Conservation (phyloP, 2,113 vertebrate genomes). For the Nansenia antarctica region DNA sequence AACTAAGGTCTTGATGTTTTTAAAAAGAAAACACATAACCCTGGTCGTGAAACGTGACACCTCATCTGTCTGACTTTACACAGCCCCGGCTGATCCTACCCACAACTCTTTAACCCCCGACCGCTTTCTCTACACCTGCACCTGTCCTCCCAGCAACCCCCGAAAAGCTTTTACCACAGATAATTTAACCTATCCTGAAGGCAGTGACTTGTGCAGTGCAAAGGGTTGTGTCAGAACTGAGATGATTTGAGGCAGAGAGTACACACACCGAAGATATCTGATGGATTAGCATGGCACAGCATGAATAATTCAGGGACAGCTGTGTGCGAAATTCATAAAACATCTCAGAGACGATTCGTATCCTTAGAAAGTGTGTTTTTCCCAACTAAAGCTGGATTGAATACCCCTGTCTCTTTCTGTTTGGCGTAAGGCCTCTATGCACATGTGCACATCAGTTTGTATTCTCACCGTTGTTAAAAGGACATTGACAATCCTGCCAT, state of each 20-base stretch:
- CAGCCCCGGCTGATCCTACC: not conserved
- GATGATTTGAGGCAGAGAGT: not conserved
- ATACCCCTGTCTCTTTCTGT: not conserved
- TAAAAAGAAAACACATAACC: constrained; percentile 50
- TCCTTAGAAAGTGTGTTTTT: no score
- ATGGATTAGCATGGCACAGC: not conserved
- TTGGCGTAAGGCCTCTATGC: not conserved
- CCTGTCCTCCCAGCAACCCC: not conserved
- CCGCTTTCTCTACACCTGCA: not conserved
- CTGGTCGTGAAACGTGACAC: constrained; percentile 34
- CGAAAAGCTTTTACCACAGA: not conserved
- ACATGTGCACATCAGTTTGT: no score
- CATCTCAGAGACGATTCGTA: no score
- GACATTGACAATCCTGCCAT: not conserved
- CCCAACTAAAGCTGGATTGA: not conserved
- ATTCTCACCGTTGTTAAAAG: not conserved
- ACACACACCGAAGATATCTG: not conserved
- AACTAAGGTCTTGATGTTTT: constrained; percentile 58
- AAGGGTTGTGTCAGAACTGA: not conserved
- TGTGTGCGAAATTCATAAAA: not conserved
- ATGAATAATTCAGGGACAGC: not conserved
- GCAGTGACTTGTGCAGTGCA: not conserved
- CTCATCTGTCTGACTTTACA: not conserved
- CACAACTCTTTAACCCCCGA: not conserved
- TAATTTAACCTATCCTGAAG: not conserved